Base-by-base conservation (phyloP, 2,113 vertebrate genomes). In the Aspiorhynchus laticeps region DNA sequence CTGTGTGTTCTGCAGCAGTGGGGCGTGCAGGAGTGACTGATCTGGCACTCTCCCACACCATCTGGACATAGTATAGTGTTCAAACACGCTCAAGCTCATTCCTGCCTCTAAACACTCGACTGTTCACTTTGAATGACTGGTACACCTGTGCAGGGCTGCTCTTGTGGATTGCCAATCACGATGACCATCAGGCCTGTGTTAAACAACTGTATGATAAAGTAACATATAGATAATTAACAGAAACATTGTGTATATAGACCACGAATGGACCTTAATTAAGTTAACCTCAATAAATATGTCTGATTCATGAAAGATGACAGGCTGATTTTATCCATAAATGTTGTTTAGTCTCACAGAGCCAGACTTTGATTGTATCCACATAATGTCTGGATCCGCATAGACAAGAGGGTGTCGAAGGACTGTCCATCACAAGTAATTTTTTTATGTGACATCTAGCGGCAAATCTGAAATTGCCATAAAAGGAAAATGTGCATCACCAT, bases 21-120 rank as follows among this genome's bases (percentile, higher is more conserved):
- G 86, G 88, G n/a, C n/a, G n/a, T n/a, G n/a, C n/a, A n/a, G n/a
- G 43, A 69, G 14, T 76, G 76, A 93, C 93, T 93, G 90, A 93
- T 90, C 91, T 94, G 94, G 92, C 92, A 92, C 80, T 88, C 85
- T 91, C 92, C 89, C 88, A 78, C 78, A 88, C 86, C 93, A 92
- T 92, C 85, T 91, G 91, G 91, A 88, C 91, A 87, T 56, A 67
- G 85, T 86, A 88, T 41, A 74, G 85, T 92, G 88, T 85, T 90
- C 89, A 92, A 92, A 91, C 87, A 90, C 83, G 63, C n/a, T n/a
- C 84, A 85, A 80, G 89, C 63, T 85, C 82, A 86, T 86, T 77
- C 87, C 87, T 80, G 41, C 77, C 75, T 83, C 84, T 86, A 89
- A 87, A 90, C 83, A 73, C 67, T 90, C 73, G 69, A 82, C 90